These are phyloP conservation scores for Canis aureus DNA, from an alignment of 2,113 vertebrate genomes.

Conservation along the genomic window DNA sequence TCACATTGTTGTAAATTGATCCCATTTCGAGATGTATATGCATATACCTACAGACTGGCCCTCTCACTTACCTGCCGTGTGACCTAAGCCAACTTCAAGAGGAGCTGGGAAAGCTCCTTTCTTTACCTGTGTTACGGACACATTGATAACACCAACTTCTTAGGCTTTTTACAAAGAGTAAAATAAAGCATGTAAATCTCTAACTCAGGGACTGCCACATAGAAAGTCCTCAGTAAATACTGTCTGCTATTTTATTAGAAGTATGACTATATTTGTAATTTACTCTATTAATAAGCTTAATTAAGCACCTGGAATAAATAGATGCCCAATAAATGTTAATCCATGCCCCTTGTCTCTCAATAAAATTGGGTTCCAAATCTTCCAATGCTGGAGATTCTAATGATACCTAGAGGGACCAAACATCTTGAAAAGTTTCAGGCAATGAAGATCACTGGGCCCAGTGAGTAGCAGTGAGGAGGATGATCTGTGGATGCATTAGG, in stretches of 20 bases:
- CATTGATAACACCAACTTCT: neutral
- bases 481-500: neutral
- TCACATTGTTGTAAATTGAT: too few relatives aligned
- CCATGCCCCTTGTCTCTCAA: neutral
- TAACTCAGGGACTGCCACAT: neutral
- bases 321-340: neutral
- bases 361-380: neutral
- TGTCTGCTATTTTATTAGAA: neutral
- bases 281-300: neutral
- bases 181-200: neutral
- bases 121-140: neutral
- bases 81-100: neutral
- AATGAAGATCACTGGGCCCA: neutral
- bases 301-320: constrained; percentile 12
- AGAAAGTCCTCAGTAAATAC: neutral
- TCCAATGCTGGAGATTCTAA: neutral
- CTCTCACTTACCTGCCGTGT: neutral
- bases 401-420: neutral
- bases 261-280: neutral
- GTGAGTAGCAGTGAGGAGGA: neutral
- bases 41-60: neutral
- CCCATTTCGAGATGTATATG: too few relatives aligned
- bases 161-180: neutral
- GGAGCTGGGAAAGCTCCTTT: neutral
- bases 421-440: neutral